Evolutionary conservation across 2,888 invertebrate genomes (phyloP).

Genomic region (Napeogenes inachia): DNA sequence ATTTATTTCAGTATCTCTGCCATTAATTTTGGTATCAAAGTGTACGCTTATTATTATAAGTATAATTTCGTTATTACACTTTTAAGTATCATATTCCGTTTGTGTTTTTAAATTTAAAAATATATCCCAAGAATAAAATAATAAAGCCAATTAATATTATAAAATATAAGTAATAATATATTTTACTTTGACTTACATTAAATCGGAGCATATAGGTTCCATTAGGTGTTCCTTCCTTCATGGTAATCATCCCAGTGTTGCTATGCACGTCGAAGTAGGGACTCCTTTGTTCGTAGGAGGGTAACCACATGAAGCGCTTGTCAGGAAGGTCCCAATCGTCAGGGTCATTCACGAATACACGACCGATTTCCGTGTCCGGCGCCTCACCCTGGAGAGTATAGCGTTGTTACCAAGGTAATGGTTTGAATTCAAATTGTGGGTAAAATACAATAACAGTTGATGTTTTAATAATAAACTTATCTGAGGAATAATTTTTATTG

Average conservation of each 20-base stretch:
- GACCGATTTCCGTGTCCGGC: conserved; percentile 90
- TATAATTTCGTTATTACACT: too few relatives aligned
- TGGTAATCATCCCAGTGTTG: conserved; percentile 91
- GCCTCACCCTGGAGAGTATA: conserved; percentile 79
- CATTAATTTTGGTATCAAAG: too few relatives aligned
- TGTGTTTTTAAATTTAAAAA: too few relatives aligned
- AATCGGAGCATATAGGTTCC: conserved; percentile 88
- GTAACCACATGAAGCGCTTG: conserved; percentile 88
- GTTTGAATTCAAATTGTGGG: conserved; percentile 3
- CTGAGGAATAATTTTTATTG: too few relatives aligned
- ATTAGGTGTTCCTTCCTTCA: conserved; percentile 85
- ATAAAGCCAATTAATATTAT: too few relatives aligned
- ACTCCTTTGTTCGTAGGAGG: conserved; percentile 68
- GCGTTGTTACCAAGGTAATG: conserved; percentile 1
- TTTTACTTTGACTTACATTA: conserved; percentile 61
- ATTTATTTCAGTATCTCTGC: too few relatives aligned
- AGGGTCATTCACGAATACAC: conserved; percentile 94
- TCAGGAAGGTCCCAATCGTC: conserved; percentile 98
- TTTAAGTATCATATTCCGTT: too few relatives aligned
- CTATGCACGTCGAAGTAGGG: conserved; percentile 85
- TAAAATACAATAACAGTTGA: conserved; percentile 1
- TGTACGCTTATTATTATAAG: too few relatives aligned
- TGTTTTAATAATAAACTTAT: conserved; percentile 1
- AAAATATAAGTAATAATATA: too few relatives aligned
- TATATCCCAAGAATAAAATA: too few relatives aligned